Evolutionary conservation across 2,888 invertebrate species (phyloP).

Genomic region (Microdon myrmicae): DNA sequence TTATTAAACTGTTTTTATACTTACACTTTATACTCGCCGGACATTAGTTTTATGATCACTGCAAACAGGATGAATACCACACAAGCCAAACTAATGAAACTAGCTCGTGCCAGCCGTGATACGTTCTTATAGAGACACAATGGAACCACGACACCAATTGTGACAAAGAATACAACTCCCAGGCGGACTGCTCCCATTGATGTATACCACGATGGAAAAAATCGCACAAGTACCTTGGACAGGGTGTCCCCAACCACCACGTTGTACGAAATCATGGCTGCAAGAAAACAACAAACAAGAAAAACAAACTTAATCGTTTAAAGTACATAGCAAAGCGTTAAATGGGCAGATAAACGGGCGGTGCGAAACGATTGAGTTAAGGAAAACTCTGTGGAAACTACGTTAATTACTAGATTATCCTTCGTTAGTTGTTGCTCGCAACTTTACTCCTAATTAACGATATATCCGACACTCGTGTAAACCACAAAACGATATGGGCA

Average conservation of each 20-base stretch:
- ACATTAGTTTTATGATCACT: constrained; percentile 69
- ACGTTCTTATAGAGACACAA: constrained; percentile 83
- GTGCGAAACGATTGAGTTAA: constrained; percentile 7
- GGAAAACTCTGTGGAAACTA: constrained; percentile 9
- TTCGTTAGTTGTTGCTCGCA: background rate
- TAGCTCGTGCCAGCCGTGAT: constrained; percentile 65
- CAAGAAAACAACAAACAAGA: constrained; percentile 58
- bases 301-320: background rate
- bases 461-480: background rate
- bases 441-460: constrained; percentile 3
- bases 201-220: constrained; percentile 69
- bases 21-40: constrained; percentile 73
- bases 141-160: constrained; percentile 79
- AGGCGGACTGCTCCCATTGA: constrained; percentile 67
- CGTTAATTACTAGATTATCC: background rate
- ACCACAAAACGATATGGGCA: background rate
- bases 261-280: constrained; percentile 90
- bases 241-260: constrained; percentile 88
- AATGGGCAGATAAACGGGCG: background rate
- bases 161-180: constrained; percentile 75
- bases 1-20: too few relatives aligned
- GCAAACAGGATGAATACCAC: constrained; percentile 78
- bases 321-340: background rate
- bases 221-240: constrained; percentile 81
- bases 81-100: constrained; percentile 72